These are phyloP conservation scores for Riparia riparia DNA, from an alignment of 2,113 vertebrate species.

Conservation along the genomic window DNA sequence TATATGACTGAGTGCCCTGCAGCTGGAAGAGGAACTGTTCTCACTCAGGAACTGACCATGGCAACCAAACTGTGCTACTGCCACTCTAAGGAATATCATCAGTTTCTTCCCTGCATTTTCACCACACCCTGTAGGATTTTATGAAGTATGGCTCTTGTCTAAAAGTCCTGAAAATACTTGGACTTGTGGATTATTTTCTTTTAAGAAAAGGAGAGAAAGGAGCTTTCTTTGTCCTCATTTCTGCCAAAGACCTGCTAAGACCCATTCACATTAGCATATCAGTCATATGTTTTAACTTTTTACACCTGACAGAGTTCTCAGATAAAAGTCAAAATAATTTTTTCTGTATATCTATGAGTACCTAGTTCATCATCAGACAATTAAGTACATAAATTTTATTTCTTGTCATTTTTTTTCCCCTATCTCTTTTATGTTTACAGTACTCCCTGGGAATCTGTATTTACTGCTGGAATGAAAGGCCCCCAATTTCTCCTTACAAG, in stretches of 20 bases:
- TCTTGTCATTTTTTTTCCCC: not conserved
- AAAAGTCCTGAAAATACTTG: not conserved
- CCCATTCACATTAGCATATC: not conserved
- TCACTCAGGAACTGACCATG: rapidly evolving
- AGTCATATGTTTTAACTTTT: not conserved
- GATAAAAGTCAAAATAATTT: not conserved
- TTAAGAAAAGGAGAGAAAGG: not conserved
- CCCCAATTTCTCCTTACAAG: not conserved
- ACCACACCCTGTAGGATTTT: not conserved
- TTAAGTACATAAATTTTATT: not conserved
- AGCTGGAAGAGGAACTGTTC: not conserved
- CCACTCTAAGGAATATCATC: not conserved
- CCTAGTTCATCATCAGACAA: not conserved
- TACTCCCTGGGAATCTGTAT: not conserved
- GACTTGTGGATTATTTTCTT: not conserved
- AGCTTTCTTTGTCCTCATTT: not conserved
- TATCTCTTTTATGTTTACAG: not conserved
- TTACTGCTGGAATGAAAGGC: not conserved
- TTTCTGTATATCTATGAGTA: rapidly evolving
- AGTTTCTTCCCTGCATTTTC: not conserved
- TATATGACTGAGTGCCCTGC: not conserved
- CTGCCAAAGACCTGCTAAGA: not conserved
- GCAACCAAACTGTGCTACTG: not conserved
- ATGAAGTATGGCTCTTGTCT: not conserved
- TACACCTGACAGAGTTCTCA: not conserved